Evolutionary conservation across 1,140 invertebrate species (phyloP), one percentile per base, ranked within the genome.

Genomic region (Streblospio benedicti): DNA sequence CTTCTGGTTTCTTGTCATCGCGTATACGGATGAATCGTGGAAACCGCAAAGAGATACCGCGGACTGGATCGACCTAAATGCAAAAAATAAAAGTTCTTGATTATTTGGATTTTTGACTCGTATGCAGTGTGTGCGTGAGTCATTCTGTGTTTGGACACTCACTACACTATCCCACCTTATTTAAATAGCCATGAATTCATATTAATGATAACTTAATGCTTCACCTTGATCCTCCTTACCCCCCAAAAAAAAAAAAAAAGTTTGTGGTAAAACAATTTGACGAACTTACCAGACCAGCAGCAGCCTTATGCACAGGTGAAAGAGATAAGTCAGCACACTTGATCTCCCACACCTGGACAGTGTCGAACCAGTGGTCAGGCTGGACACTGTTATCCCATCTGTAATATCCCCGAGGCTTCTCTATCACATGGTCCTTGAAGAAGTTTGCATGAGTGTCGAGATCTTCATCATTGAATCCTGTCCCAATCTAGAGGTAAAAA

Each of bases 251-350:
- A n/a, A n/a, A n/a, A n/a, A n/a, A n/a, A n/a, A n/a, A n/a, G n/a
- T n/a, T n/a, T n/a, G n/a, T n/a, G n/a, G n/a, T n/a, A n/a, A n/a
- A n/a, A n/a, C n/a, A n/a, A n/a, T n/a, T n/a, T n/a, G n/a, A n/a
- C n/a, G n/a, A n/a, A 76, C 83, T 80, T 77, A 87, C 88, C 71
- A 94, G 85, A 62, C 94, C 95, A 35, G 85, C 75, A 2, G 87
- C 95, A 56, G 96, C 96, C 71, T 81, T 84, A 74, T 99, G 93
- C 41, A 92, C 86, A 16, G 97, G 94, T 14, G 95, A 98, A 27
- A 99, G 82, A 5, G 93, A 97, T 25, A 99, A 83, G 83, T 99
- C 97, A 0, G 96, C 97, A 77, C 93, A 97, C 79, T 97, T 97
- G 6, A 99, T 85, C 82, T 99, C 97, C 94, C 95, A 98, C 14